phyloP scores from a whole-genome alignment of 2,888 invertebrate genomes.

The Eupeodes luniger region DNA sequence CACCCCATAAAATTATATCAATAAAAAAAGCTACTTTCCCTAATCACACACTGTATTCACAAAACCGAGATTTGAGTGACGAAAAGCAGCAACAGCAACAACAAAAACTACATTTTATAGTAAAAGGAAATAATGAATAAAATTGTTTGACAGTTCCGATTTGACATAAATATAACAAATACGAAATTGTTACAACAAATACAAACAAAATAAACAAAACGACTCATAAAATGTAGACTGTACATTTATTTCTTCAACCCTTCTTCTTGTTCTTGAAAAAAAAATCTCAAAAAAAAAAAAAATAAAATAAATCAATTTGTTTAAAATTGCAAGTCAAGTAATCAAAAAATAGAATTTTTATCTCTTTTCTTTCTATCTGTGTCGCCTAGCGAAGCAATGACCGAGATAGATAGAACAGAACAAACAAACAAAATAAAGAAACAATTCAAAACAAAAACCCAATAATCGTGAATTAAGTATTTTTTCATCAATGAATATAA shows the following conservation, averaged over 20 bases:
- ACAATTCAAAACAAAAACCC: constrained; percentile 37
- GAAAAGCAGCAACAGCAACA: neutral
- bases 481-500: constrained; percentile 70
- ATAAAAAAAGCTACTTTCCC: constrained; percentile 47
- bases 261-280: neutral
- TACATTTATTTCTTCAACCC: neutral
- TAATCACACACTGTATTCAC: constrained; percentile 16
- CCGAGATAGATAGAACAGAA: constrained; percentile 11
- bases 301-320: constrained; percentile 14
- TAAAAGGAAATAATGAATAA: constrained; percentile 53
- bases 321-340: constrained; percentile 10
- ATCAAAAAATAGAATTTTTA: constrained; percentile 30
- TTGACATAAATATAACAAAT: constrained; percentile 22
- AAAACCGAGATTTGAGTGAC: constrained; percentile 21
- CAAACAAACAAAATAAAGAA: neutral
- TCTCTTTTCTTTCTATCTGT: constrained; percentile 5
- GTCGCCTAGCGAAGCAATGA: constrained; percentile 29
- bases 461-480: constrained; percentile 42
- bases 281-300: too few species aligned
- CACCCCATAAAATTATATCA: constrained; percentile 16
- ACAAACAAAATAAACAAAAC: neutral
- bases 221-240: neutral
- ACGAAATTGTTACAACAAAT: neutral
- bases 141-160: constrained; percentile 48
- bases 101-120: constrained; percentile 26